Base-by-base conservation (phyloP, 2,888 invertebrate species). In the Agonopterix alstromeriana region DNA sequence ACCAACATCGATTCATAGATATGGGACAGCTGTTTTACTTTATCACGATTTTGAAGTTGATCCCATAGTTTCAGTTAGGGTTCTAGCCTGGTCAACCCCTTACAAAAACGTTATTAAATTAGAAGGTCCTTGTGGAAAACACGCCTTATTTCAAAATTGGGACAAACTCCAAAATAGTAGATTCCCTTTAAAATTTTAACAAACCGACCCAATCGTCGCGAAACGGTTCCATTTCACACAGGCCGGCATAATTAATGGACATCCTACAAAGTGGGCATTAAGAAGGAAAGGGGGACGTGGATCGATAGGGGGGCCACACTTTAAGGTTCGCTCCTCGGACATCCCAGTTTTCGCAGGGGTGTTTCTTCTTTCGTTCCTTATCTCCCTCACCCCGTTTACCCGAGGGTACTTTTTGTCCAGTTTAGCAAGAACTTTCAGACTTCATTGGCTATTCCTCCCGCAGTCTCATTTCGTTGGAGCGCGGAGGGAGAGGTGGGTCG, bases 331-430 rank as follows among this genome's bases (percentile, higher is more conserved):
- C 38, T 38, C 38, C 38, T 38, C n/a, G 63, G 55, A 54, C 61
- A 58, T 57, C 57, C 64, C 62, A 62, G 65, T 63, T 67, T 64
- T 67, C 64, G 60, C 67, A 64, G 66, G 69, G 67, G 81, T 60
- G 76, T 81, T 85, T 83, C 86, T 86, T 86, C 84, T 82, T 74
- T 72, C 75, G 74, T 77, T 85, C 82, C 84, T 85, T 85, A 70
- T 71, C 67, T 60, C 61, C 62, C 53, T 60, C 55, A 61, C 70
- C 70, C 60, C 61, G 52, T 57, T 10, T n/a, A 42, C 60, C 49
- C 63, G 61, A 51, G 52, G 50, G 53, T 57, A 51, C 47, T 59
- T 52, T 53, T 51, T 64, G 60, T 17, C 85, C 82, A 83, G 54
- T 61, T 57, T 56, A 58, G 17, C 52, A 58, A 63, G 83, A 80